Conservation (phyloP, 2,888 invertebrate genomes). For the Drosophila robusta region DNA sequence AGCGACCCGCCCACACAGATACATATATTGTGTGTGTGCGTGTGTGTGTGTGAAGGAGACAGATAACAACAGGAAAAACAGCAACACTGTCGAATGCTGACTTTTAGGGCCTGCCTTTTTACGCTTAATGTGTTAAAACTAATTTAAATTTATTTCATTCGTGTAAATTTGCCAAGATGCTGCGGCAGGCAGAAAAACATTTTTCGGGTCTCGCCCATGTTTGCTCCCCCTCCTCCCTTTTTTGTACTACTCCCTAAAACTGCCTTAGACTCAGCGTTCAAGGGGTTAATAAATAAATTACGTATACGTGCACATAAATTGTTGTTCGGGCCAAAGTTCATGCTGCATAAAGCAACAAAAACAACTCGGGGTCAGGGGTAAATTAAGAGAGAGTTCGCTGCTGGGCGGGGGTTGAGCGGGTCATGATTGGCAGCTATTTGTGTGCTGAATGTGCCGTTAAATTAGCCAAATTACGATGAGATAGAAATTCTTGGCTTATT, state of each 20-base stretch:
- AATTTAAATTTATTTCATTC: constrained; percentile 80
- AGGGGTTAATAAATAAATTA: constrained; percentile 81
- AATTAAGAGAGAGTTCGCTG: constrained; percentile 35
- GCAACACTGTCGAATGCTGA: constrained; percentile 65
- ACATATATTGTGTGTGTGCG: neutral
- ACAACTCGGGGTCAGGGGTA: constrained; percentile 42
- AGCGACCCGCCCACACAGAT: constrained; percentile 22
- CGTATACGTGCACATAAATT: constrained; percentile 81
- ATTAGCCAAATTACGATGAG: constrained; percentile 72
- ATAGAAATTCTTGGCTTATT: constrained; percentile 38
- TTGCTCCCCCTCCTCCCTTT: neutral
- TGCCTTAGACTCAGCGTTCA: constrained; percentile 46
- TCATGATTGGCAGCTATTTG: constrained; percentile 74
- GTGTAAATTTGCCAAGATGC: constrained; percentile 73
- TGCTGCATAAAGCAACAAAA: constrained; percentile 41
- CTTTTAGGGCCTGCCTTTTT: constrained; percentile 68
- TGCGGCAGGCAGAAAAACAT: constrained; percentile 48
- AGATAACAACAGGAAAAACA: constrained; percentile 34
- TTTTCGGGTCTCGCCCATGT: constrained; percentile 39
- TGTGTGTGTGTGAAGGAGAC: constrained; percentile 5
- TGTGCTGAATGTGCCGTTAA: constrained; percentile 71
- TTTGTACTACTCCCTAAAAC: neutral
- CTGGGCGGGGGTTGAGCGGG: constrained; percentile 1
- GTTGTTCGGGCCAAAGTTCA: constrained; percentile 69
- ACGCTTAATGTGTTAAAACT: constrained; percentile 82